Evolutionary conservation across 2,113 vertebrate species (phyloP).

Genomic region (Corvus cornix): DNA sequence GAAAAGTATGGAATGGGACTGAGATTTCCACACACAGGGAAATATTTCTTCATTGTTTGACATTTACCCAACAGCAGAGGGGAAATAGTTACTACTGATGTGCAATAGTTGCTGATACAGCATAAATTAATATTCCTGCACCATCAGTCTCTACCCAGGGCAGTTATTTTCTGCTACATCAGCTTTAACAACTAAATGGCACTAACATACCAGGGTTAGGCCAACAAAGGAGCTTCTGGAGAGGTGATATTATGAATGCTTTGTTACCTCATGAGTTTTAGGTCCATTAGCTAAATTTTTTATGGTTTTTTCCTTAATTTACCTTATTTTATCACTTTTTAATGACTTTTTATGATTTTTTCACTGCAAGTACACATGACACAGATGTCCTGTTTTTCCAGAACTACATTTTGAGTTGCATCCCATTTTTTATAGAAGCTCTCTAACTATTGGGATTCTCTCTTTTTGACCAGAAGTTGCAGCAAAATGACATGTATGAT

Average conservation of each 20-base stretch:
- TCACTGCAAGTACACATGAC: background rate
- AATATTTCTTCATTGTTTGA: slow-evolving; percentile 36
- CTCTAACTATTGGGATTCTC: background rate
- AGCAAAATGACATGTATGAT: background rate
- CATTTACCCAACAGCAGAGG: background rate
- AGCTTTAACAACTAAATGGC: background rate
- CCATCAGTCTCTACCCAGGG: background rate
- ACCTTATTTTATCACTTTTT: background rate
- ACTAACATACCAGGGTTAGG: background rate
- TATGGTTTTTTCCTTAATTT: background rate
- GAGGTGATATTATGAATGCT: background rate
- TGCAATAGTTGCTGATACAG: background rate
- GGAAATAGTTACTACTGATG: background rate
- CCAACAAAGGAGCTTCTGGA: background rate
- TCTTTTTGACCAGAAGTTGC: background rate
- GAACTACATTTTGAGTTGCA: background rate
- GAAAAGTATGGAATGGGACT: background rate
- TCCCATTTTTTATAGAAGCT: background rate
- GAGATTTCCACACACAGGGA: background rate
- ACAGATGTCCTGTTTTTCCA: background rate
- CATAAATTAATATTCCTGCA: background rate
- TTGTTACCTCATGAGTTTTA: background rate
- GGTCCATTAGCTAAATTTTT: background rate
- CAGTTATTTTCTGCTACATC: background rate
- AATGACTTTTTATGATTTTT: background rate